Percentiles rank a stretch among this genome's conserved stretches.
Evolutionary conservation across 2,797 vertebrate species (phyloP).

Genomic region (Anguilla anguilla): DNA sequence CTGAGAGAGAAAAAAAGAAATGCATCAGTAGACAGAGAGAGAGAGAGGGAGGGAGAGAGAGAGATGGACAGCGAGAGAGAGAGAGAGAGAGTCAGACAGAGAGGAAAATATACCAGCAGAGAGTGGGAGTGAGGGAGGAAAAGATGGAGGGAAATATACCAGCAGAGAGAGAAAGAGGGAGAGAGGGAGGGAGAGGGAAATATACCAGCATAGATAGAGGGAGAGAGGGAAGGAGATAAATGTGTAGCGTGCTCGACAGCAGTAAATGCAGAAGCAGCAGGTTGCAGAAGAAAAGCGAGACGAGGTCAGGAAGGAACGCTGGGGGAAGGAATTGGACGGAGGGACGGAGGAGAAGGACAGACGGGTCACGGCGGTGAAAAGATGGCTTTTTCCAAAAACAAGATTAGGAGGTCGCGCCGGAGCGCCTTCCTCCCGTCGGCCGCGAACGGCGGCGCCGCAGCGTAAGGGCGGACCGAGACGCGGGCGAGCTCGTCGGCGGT

Average conservation of each 20-base stretch:
- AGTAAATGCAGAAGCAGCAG: neutral
- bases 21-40: neutral
- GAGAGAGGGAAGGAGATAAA: conserved; percentile 26
- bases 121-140: neutral
- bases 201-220: conserved; percentile 38
- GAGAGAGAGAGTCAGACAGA: neutral
- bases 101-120: neutral
- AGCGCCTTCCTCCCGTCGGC: neutral
- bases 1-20: neutral
- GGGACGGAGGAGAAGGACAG: conserved; percentile 28
- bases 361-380: neutral
- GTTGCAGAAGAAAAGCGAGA: neutral
- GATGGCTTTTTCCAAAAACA: neutral
- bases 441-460: neutral
- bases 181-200: neutral
- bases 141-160: neutral
- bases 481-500: neutral
- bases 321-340: conserved; percentile 36
- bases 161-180: neutral
- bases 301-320: neutral
- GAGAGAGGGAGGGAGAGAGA: neutral
- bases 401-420: neutral
- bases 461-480: neutral
- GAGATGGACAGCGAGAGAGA: neutral
- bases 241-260: neutral